Base-by-base conservation (phyloP, 1,140 invertebrate genomes). In the Hirudo medicinalis region DNA sequence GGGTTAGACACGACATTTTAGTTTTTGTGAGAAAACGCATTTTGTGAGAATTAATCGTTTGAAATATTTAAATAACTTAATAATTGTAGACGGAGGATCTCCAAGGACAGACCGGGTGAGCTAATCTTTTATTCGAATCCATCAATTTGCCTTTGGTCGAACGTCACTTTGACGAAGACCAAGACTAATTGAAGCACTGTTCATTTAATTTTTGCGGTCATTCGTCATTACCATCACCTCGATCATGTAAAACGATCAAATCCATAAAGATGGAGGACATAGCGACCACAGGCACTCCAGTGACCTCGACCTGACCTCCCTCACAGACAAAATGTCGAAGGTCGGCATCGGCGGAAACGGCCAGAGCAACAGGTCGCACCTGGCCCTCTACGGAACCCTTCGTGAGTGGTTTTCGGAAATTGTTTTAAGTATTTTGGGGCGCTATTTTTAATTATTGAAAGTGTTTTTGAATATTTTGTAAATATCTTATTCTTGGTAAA, bases 271-370 rank as follows among this genome's bases (percentile, higher is more conserved):
- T 63, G 29, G 29, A 8, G 57, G 57, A 15, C 57, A 63, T n/a
- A 15, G 11, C 20, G 29, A 36, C 32, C 32, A 36, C 32, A 36
- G 32, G 6, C 32, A 36, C 32, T 36, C 57, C 22, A 63, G 57
- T n/a, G 57, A 63, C 57, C 57, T 63, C 19, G 57, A 63, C 57
- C 20, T 63, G 57, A 25, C 57, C 57, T 63, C 57, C 11, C 20
- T 63, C 11, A 15, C 57, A 6, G 57, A 63, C 57, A 63, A 63
- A 32, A 63, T 63, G 57, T 63, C 22, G 8, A 63, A 63, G 57
- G 19, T 63, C 13, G 57, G 57, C 57, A 63, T 63, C 29, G 57
- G 57, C 17, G 20, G 57, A 4, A 32, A 49, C 43, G 13, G 13
- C 11, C 43, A 49, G 43, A 25, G 11, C 29, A 63, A 63, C 29